Evolutionary conservation across 2,797 vertebrate genomes (phyloP), one percentile per base, ranked within the genome.

Genomic region (Acropternis orthonyx): DNA sequence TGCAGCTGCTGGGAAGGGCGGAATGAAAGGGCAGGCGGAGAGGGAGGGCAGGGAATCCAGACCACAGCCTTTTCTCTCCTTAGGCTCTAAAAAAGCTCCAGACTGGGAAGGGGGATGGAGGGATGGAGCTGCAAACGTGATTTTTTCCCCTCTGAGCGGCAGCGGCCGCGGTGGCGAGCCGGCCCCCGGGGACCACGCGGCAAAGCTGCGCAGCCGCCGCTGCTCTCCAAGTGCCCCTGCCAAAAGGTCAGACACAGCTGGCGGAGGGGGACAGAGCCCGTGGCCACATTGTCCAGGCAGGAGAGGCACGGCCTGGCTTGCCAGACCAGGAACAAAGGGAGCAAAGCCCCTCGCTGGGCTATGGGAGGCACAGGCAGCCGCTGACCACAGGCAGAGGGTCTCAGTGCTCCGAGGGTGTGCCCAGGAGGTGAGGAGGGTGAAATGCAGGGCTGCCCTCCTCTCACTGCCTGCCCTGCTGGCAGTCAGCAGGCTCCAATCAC

Each of bases 181-280:
- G 10, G 91, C 90, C 97, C 95, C 36, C 4, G 20, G 95, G 96
- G 96, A 92, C 66, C 58, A 14, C 7, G 26, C 1, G 3, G 89
- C 95, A 59, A 76, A 95, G 94, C 95, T 14, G 87, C 78, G 22
- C 91, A 28, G 30, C 75, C 59, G 6, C 81, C 41, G 3, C 92
- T 14, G 80, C 62, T 65, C 72, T 56, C 87, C 55, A 5, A 79
- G 95, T 4, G 0, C 39, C 6, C 7, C 85, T 88, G 92, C 95
- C 61, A 51, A 96, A 96, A 97, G 97, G 98, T 97, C 97, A 97
- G 63, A 73, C 0, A 4, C 58, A 81, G 96, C 91, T 69, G 75
- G 85, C 1, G 14, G 59, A 58, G 55, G 12, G 89, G 76, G 39
- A 48, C 27, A 12, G 28, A 79, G 71, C 76, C 76, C 36, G 7